phyloP scores from a whole-genome alignment of 2,113 vertebrate genomes.

The Calyptommatus sinebrachiatus region DNA sequence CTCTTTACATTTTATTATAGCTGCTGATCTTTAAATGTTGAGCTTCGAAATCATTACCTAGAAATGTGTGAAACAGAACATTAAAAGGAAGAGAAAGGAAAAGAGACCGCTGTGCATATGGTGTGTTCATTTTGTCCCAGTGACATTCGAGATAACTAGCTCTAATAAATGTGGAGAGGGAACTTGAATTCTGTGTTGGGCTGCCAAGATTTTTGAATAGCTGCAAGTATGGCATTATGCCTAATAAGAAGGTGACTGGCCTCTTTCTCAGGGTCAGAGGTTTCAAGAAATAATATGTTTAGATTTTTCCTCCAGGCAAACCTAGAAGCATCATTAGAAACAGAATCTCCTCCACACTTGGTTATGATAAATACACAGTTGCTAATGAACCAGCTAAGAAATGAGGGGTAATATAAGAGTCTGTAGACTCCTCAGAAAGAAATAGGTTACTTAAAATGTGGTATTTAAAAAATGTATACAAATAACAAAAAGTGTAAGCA shows the following conservation, averaged over 20 bases:
- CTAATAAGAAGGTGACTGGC: constrained; percentile 51
- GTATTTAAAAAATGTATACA: neutral
- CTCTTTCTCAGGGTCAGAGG: constrained; percentile 32
- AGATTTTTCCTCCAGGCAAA: constrained; percentile 50
- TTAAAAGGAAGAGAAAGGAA: constrained; percentile 16
- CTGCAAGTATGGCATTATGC: constrained; percentile 53
- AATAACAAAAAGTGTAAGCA: neutral
- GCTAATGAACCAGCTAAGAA: neutral
- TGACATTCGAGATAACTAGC: constrained; percentile 60
- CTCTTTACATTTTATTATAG: constrained; percentile 23
- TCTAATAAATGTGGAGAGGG: constrained; percentile 56
- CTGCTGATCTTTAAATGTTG: constrained; percentile 38
- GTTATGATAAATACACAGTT: constrained; percentile 35
- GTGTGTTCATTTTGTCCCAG: constrained; percentile 57
- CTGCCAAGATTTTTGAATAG: constrained; percentile 63
- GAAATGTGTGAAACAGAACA: constrained; percentile 47
- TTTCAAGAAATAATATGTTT: constrained; percentile 58
- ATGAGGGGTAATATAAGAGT: neutral
- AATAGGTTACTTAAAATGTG: constrained; percentile 11
- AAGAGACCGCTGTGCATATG: constrained; percentile 50
- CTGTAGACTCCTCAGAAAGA: neutral
- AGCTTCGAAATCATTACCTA: constrained; percentile 32
- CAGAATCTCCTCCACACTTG: constrained; percentile 21
- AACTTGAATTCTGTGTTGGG: constrained; percentile 45
- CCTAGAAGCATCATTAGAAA: constrained; percentile 39